phyloP scores from a whole-genome alignment of 2,113 vertebrate species.

The Gobiocypris rarus region DNA sequence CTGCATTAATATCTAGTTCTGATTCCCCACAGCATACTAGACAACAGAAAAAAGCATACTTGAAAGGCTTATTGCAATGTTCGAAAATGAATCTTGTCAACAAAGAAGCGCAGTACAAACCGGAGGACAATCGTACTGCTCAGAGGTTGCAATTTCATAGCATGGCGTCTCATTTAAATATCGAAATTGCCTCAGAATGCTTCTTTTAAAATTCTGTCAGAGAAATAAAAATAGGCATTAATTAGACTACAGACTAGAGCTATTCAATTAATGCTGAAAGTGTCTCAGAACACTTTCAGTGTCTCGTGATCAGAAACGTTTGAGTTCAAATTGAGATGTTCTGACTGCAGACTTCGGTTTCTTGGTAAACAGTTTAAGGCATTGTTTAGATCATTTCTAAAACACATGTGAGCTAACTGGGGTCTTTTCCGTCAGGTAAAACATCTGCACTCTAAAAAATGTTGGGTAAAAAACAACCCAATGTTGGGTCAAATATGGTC shows the following conservation, averaged over 20 bases:
- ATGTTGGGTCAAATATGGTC: too few species aligned
- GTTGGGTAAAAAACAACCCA: too few species aligned
- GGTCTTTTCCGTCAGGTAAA: background rate
- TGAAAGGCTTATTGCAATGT: background rate
- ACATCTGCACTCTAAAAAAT: too few species aligned
- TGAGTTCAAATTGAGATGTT: background rate
- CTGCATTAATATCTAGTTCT: slow-evolving; percentile 3
- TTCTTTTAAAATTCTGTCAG: background rate
- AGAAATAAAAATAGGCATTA: background rate
- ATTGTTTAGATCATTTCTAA: background rate
- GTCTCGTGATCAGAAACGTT: background rate
- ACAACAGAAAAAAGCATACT: background rate
- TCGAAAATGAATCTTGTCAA: background rate
- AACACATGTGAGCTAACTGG: too few species aligned
- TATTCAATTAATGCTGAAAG: background rate
- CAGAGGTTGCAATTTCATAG: background rate
- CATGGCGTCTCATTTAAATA: background rate
- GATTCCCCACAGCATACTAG: background rate
- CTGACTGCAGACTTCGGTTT: background rate
- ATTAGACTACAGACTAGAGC: background rate
- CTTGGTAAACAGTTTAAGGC: background rate
- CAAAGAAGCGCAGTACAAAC: background rate
- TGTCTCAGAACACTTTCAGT: too few species aligned
- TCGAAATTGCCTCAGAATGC: background rate
- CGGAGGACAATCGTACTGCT: background rate